Conservation (phyloP, 2,888 invertebrate genomes). For the Nomada hirtipes region DNA sequence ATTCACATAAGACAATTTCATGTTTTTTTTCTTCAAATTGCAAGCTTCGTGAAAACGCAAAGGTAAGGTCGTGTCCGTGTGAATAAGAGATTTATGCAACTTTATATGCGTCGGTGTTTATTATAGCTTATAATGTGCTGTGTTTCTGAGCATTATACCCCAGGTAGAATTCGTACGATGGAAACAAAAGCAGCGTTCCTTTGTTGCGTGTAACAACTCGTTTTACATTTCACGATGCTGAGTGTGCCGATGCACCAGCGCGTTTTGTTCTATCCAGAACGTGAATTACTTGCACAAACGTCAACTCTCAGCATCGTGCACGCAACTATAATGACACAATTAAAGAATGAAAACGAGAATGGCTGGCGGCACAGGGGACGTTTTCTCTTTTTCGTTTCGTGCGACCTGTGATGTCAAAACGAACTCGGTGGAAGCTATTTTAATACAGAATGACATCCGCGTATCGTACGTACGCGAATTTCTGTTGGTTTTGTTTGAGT, state of each 20-base stretch:
- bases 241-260: not conserved
- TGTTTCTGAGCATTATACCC: not conserved
- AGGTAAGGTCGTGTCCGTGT: not conserved
- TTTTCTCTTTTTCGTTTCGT: not conserved
- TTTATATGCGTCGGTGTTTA: not conserved
- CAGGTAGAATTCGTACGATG: not conserved
- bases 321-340: conserved; percentile 10
- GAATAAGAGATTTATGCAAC: not conserved
- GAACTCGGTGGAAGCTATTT: too few relatives aligned
- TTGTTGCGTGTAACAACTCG: not conserved
- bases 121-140: not conserved
- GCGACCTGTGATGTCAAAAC: not conserved
- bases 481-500: too few relatives aligned
- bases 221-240: conserved; percentile 1
- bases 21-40: not conserved
- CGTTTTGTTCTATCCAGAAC: conserved; percentile 1
- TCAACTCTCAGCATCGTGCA: not conserved
- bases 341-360: conserved; percentile 20
- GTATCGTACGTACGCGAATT: too few relatives aligned
- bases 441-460: too few relatives aligned
- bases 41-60: not conserved
- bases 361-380: not conserved
- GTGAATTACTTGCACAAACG: conserved; percentile 23
- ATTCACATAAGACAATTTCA: not conserved
- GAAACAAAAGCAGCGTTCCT: conserved; percentile 6